These are phyloP conservation scores for Telenomus remus DNA, from an alignment of 1,140 invertebrate species.

Conservation along the genomic window DNA sequence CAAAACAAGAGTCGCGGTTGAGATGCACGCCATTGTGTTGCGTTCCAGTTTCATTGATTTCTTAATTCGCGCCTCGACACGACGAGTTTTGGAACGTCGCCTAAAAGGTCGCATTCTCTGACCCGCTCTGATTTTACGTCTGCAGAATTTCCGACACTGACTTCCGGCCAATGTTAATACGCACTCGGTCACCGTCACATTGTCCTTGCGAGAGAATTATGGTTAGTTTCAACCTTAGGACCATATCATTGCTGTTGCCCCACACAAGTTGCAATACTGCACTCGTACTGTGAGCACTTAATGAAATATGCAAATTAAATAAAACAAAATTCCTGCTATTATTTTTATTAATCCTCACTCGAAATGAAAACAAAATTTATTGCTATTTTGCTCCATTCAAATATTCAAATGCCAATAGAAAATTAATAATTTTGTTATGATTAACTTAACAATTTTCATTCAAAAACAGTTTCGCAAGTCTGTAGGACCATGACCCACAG, in stretches of 20 bases:
- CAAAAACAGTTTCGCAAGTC: no score
- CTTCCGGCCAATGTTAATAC: slow-evolving; percentile 1
- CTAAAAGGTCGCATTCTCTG: not conserved
- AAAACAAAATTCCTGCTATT: no score
- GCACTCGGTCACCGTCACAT: not conserved
- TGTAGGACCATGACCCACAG: no score
- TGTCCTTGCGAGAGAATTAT: slow-evolving; percentile 1
- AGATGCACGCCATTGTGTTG: not conserved
- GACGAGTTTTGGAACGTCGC: slow-evolving; percentile 26
- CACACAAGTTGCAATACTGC: not conserved
- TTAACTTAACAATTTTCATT: no score
- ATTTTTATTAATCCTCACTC: no score
- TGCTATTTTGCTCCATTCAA: no score
- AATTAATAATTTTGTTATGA: no score
- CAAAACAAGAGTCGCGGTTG: not conserved
- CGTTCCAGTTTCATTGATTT: slow-evolving; percentile 19
- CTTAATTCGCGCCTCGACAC: slow-evolving; percentile 10
- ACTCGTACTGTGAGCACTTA: no score
- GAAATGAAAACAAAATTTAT: no score
- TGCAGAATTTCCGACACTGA: not conserved
- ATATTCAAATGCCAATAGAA: no score
- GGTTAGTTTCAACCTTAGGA: not conserved
- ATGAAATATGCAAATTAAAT: no score
- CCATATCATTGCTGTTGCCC: not conserved
- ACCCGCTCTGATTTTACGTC: not conserved